Conservation (phyloP, 1,140 invertebrate genomes). For the Adelges cooleyi region DNA sequence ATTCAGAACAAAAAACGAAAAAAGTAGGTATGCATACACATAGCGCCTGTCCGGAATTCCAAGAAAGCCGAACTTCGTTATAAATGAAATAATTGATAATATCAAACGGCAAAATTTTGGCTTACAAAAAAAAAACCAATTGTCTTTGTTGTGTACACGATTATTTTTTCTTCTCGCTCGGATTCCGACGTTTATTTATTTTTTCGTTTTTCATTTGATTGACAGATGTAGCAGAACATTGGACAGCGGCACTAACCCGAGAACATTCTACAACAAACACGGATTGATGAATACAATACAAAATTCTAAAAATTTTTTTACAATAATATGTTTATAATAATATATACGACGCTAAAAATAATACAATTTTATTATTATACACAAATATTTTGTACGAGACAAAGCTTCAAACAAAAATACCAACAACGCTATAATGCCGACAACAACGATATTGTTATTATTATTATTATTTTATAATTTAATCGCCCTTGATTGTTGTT, state of each 20-base stretch:
- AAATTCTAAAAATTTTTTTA: constrained; percentile 21
- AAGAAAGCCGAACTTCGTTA: constrained; percentile 24
- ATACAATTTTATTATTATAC: neutral
- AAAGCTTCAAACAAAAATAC: constrained; percentile 4
- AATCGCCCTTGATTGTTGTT: no score
- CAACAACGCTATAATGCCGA: no score
- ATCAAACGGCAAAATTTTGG: constrained; percentile 19
- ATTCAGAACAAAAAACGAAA: no score
- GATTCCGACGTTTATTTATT: constrained; percentile 26
- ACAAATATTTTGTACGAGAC: constrained; percentile 3
- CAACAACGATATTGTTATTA: no score
- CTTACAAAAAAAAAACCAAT: constrained; percentile 20
- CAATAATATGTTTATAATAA: neutral
- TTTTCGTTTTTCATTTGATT: constrained; percentile 24
- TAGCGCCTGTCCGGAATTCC: neutral
- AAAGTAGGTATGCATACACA: no score
- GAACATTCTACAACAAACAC: constrained; percentile 28
- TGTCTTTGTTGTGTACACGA: constrained; percentile 26
- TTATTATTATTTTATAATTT: no score
- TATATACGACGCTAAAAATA: no score
- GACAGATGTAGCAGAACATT: constrained; percentile 26
- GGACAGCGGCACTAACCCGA: constrained; percentile 27
- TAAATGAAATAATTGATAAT: constrained; percentile 2
- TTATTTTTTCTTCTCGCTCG: constrained; percentile 13
- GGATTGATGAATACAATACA: constrained; percentile 27